Evolutionary conservation across 2,888 invertebrate species (phyloP), one percentile per base, ranked within the genome.

Genomic region (Orthonychiurus folsomi): DNA sequence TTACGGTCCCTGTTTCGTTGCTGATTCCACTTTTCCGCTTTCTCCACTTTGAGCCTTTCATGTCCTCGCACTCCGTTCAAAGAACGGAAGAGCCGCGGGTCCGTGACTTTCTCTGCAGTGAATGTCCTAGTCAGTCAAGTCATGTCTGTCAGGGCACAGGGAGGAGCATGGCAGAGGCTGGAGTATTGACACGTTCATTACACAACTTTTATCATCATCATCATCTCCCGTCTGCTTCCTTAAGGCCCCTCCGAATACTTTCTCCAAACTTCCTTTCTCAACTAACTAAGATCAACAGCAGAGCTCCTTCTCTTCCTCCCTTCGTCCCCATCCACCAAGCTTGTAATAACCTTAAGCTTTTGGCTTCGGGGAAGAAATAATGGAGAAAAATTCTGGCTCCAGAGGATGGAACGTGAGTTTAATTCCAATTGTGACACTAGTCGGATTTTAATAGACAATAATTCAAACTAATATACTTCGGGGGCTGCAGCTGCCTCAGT

Each of bases 121-220:
- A 37, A 15, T 37, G 37, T 37, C 37, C 5, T 37, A 37, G 9
- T 5, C 15, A 37, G 37, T 37, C 37, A 9, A 37, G 37, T 37
- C 37, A 37, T 9, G 37, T 37, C 37, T 37, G 37, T 37, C 37
- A 37, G 37, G 5, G 5, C 9, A 37, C 37, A 9, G 37, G 37
- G 15, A 15, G 9, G 37, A 37, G 15, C n/a, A n/a, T n/a, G n/a
- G n/a, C n/a, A n/a, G n/a, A n/a, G n/a, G n/a, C n/a, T n/a, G 37
- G 37, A 37, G 37, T 37, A 37, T 37, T 37, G 37, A 37, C 37
- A 37, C 37, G 37, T 37, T 37, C 37, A 37, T 37, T 37, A 37
- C 37, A 37, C 37, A 37, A 37, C 37, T 37, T 37, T 37, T 37
- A 37, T 37, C 37, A 37, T 37, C 37, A 37, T 37, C 37, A 37